Percentiles rank a stretch among this genome's conserved stretches.
These are phyloP conservation scores for Peromyscus californicus DNA, from an alignment of 2,113 vertebrate species.

Conservation along the genomic window DNA sequence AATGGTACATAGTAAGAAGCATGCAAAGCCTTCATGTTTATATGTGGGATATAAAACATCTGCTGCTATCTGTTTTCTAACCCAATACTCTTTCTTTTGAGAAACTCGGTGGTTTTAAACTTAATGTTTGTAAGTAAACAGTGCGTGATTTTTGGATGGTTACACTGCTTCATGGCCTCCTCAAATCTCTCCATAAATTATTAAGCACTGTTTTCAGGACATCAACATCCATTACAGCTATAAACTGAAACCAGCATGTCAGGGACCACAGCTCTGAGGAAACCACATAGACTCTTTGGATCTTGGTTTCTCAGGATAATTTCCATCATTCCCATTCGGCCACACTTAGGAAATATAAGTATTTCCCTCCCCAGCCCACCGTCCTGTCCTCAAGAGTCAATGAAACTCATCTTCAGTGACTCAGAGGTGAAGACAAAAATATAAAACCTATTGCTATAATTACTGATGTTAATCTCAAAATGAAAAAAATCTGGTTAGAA, in stretches of 20 bases:
- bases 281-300: neutral
- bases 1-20: neutral
- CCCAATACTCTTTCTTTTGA: conserved; percentile 52
- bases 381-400: neutral
- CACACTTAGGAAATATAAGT: neutral
- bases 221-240: neutral
- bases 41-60: conserved; percentile 8
- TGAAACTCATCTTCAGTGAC: neutral
- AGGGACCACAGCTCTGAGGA: neutral
- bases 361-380: neutral
- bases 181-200: neutral
- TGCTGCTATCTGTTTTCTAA: conserved; percentile 45
- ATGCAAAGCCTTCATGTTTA: neutral
- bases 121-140: conserved; percentile 44
- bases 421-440: neutral
- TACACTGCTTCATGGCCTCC: neutral
- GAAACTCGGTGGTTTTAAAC: conserved; percentile 55
- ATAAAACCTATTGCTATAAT: neutral
- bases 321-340: neutral
- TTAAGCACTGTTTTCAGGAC: neutral
- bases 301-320: neutral
- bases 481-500: conserved; percentile 22
- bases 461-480: neutral
- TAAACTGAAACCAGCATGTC: neutral
- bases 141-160: neutral